These are phyloP conservation scores for Itoplectis maculator DNA, from an alignment of 2,888 invertebrate genomes.

Conservation along the genomic window DNA sequence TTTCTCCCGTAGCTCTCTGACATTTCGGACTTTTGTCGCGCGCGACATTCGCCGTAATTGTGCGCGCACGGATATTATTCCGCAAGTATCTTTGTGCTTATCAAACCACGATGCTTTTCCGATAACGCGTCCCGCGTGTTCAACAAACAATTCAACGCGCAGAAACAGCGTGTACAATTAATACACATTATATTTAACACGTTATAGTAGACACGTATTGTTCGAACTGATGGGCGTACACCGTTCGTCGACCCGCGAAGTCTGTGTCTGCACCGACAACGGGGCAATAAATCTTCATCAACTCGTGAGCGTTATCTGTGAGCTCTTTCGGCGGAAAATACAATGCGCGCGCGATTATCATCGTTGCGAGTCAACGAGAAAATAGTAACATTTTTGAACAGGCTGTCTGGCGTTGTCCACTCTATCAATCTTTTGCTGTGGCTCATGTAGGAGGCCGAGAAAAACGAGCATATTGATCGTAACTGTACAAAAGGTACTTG, in stretches of 20 bases:
- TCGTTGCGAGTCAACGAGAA: not conserved
- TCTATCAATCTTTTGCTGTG: not conserved
- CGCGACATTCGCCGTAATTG: not conserved
- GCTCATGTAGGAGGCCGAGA: no score
- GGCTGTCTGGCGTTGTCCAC: not conserved
- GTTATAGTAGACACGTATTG: not conserved
- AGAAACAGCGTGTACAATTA: conserved; percentile 13
- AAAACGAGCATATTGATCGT: no score
- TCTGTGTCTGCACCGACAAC: conserved; percentile 7
- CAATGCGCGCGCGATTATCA: not conserved
- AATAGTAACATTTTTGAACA: conserved; percentile 9
- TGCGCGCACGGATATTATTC: not conserved
- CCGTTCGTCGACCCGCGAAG: conserved; percentile 15
- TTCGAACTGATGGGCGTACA: not conserved
- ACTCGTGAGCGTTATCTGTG: conserved; percentile 4
- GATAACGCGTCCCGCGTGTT: conserved; percentile 10
- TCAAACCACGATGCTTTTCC: conserved; percentile 14
- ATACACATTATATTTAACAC: conserved; percentile 30
- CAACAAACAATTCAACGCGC: conserved; percentile 37
- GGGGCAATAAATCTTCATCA: conserved; percentile 38
- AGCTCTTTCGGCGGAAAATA: not conserved
- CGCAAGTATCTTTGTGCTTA: conserved; percentile 6
- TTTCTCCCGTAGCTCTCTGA: conserved; percentile 33
- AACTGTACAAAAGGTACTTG: no score
- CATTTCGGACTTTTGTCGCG: conserved; percentile 12